A percentile compares a stretch with the other conserved stretches of the same genome.
Conservation (phyloP, 92 coral and sea anemone species). For the Epizoanthus stellaris region DNA sequence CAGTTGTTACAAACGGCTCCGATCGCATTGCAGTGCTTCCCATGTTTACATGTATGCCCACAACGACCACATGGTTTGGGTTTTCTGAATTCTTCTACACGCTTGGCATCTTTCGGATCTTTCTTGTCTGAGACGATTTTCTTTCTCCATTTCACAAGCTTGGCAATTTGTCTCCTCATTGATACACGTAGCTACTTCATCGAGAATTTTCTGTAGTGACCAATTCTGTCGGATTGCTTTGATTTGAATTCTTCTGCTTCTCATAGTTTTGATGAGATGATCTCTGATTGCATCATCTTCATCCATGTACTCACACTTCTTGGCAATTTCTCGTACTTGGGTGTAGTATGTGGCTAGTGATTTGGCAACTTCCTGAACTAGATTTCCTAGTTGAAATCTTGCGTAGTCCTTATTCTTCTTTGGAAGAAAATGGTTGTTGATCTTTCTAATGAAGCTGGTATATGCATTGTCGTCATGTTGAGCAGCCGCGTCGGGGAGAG, state of each 20-base stretch:
- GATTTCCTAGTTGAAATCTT: slow-evolving; percentile 26
- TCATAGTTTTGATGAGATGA: not conserved
- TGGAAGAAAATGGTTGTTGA: slow-evolving; percentile 53
- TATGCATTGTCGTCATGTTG: slow-evolving; percentile 26
- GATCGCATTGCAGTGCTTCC: slow-evolving; percentile 17
- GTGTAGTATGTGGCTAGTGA: slow-evolving; percentile 20
- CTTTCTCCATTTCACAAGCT: too few species aligned
- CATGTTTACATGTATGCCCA: not conserved
- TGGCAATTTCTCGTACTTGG: slow-evolving; percentile 28
- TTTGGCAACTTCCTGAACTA: slow-evolving; percentile 19
- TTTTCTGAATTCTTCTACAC: not conserved
- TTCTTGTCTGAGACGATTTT: too few species aligned
- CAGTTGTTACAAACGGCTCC: slow-evolving; percentile 4
- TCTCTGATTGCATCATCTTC: slow-evolving; percentile 20
- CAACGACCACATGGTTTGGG: not conserved
- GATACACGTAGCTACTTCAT: too few species aligned
- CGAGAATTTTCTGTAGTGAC: not conserved
- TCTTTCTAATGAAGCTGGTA: slow-evolving; percentile 23
- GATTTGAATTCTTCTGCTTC: slow-evolving; percentile 6
- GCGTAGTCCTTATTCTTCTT: slow-evolving; percentile 35
- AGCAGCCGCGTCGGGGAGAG: not conserved
- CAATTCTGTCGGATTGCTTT: slow-evolving; percentile 19
- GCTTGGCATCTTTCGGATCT: not conserved
- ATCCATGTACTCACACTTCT: slow-evolving; percentile 17
- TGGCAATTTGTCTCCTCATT: too few species aligned